Percentiles rank a stretch among this genome's conserved stretches.
Conservation (phyloP, 2,888 invertebrate genomes). For the Caenorhabditis sp. region DNA sequence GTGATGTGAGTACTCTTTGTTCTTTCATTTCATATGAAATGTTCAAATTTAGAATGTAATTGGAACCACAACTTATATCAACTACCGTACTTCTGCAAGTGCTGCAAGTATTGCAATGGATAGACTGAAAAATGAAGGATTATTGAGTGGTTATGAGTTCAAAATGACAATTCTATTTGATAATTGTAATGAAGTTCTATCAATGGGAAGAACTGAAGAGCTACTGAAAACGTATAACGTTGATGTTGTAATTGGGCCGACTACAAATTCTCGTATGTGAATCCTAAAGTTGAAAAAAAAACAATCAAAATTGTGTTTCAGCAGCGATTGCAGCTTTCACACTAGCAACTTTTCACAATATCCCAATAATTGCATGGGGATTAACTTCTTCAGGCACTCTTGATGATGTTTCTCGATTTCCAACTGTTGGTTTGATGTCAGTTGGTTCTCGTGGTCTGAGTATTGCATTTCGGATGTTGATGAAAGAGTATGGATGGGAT, state of each 20-base stretch:
- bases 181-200: slow-evolving; percentile 52
- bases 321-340: slow-evolving; percentile 47
- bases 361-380: slow-evolving; percentile 55
- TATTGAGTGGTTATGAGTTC: slow-evolving; percentile 31
- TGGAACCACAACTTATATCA: slow-evolving; percentile 18
- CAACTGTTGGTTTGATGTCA: slow-evolving; percentile 41
- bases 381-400: slow-evolving; percentile 40
- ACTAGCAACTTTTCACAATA: slow-evolving; percentile 49
- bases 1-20: slow-evolving; percentile 27
- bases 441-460: slow-evolving; percentile 15
- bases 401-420: slow-evolving; percentile 41
- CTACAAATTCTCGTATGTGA: slow-evolving; percentile 55
- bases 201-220: slow-evolving; percentile 46
- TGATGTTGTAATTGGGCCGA: slow-evolving; percentile 57
- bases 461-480: neutral
- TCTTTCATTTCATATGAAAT: no score
- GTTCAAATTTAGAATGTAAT: slow-evolving; percentile 20
- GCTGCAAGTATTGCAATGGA: slow-evolving; percentile 43
- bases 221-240: slow-evolving; percentile 35
- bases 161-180: slow-evolving; percentile 32
- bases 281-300: no score
- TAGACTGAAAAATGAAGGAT: slow-evolving; percentile 22
- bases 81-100: slow-evolving; percentile 32
- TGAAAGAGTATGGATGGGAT: neutral
- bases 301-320: slow-evolving; percentile 6